Evolutionary conservation across 2,113 vertebrate species (phyloP).

Genomic region (Psettodes erumei): DNA sequence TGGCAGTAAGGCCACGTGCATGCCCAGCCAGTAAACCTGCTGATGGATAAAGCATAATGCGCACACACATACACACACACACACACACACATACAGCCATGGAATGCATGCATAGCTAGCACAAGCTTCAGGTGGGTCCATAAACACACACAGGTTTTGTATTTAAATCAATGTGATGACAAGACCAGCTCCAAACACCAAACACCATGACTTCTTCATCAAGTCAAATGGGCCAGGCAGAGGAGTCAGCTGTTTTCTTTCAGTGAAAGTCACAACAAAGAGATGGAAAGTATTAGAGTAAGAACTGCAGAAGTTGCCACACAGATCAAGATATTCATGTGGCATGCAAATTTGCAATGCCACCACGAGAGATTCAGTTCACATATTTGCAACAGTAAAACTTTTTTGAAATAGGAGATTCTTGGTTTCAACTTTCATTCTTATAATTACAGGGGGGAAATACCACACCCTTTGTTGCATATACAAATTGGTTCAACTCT

Average conservation of each 20-base stretch:
- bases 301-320: background rate
- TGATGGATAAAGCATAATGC: slow-evolving; percentile 36
- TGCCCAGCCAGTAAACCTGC: slow-evolving; percentile 27
- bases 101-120: slow-evolving; percentile 8
- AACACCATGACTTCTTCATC: background rate
- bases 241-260: background rate
- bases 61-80: slow-evolving; percentile 2
- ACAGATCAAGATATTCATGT: background rate
- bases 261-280: background rate
- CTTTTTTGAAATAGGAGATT: background rate
- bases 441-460: background rate
- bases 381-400: background rate
- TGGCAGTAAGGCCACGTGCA: slow-evolving; percentile 13
- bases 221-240: background rate
- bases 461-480: too few species aligned
- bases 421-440: background rate
- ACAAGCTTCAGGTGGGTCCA: slow-evolving; percentile 31
- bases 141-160: slow-evolving; percentile 13
- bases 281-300: background rate
- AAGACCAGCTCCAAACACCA: background rate
- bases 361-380: background rate
- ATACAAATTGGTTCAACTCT: background rate
- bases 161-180: background rate
- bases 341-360: background rate
- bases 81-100: slow-evolving; percentile 9